Evolutionary conservation across 2,888 invertebrate genomes (phyloP).

Genomic region (Nymphalis c-album): DNA sequence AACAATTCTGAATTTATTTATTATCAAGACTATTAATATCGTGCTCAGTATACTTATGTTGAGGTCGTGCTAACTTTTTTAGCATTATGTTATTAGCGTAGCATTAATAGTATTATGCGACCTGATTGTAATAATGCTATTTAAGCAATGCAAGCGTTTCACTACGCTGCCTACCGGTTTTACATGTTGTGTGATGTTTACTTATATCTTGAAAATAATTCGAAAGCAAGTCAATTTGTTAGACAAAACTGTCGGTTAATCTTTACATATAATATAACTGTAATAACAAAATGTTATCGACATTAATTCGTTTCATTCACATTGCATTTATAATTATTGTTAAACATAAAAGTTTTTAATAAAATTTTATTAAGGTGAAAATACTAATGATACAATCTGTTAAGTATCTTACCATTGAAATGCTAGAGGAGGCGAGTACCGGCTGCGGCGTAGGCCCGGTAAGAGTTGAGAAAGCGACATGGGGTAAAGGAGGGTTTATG

Average conservation of each 20-base stretch:
- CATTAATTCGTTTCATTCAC: not conserved
- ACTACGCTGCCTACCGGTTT: slow-evolving; percentile 12
- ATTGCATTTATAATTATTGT: not conserved
- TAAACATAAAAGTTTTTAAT: not conserved
- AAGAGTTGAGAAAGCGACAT: slow-evolving; percentile 59
- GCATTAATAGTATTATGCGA: slow-evolving; percentile 13
- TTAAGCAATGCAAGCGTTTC: slow-evolving; percentile 23
- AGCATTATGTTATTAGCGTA: slow-evolving; percentile 18
- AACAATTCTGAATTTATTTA: not conserved
- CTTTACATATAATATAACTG: no score
- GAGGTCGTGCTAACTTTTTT: slow-evolving; percentile 8
- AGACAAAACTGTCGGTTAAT: not conserved
- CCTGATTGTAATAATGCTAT: slow-evolving; percentile 15
- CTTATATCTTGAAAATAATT: not conserved
- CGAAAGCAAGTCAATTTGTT: not conserved
- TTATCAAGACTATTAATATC: not conserved
- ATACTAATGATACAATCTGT: not conserved
- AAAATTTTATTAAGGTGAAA: not conserved
- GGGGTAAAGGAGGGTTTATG: slow-evolving; percentile 92
- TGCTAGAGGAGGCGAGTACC: slow-evolving; percentile 50
- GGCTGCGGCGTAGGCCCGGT: slow-evolving; percentile 54
- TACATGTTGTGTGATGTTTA: slow-evolving; percentile 5
- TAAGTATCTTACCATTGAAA: slow-evolving; percentile 54
- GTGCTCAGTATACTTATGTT: not conserved
- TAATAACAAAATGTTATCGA: not conserved